Evolutionary conservation across 2,113 vertebrate species (phyloP).

Genomic region (Reinhardtius hippoglossoides): DNA sequence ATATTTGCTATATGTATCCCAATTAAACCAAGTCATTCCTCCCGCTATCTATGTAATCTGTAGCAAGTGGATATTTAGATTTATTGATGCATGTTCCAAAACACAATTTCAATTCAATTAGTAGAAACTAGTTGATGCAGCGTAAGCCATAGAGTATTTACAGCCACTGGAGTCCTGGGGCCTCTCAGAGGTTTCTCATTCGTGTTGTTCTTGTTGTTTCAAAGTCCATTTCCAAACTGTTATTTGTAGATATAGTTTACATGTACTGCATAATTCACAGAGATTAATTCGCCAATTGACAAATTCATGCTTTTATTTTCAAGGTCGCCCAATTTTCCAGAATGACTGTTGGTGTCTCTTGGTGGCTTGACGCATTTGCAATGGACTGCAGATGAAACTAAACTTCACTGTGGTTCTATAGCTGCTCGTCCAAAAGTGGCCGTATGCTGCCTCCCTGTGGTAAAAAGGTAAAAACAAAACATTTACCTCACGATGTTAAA

Average conservation of each 20-base stretch:
- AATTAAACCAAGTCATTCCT: too few relatives aligned
- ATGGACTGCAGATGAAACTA: not conserved
- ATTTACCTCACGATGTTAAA: not conserved
- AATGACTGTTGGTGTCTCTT: not conserved
- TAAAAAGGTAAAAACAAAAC: not conserved
- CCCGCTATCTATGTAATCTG: too few relatives aligned
- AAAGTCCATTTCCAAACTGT: not conserved
- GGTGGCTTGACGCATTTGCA: slow-evolving; percentile 8
- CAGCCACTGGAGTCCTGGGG: too few relatives aligned
- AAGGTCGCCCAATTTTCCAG: not conserved
- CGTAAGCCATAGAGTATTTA: too few relatives aligned
- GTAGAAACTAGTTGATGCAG: too few relatives aligned
- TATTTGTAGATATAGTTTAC: not conserved
- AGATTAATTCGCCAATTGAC: too few relatives aligned
- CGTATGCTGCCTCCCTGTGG: slow-evolving; percentile 44
- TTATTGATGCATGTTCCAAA: too few relatives aligned
- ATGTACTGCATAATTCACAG: not conserved
- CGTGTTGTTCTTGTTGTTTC: too few relatives aligned
- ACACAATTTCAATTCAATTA: too few relatives aligned
- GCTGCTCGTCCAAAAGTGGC: not conserved
- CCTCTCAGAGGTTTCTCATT: too few relatives aligned
- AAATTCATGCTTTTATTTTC: slow-evolving; percentile 21
- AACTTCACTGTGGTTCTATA: slow-evolving; percentile 26
- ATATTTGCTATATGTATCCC: too few relatives aligned
- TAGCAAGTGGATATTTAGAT: too few relatives aligned